phyloP scores from a whole-genome alignment of 2,888 invertebrate genomes.

The Drosophila lutescens region DNA sequence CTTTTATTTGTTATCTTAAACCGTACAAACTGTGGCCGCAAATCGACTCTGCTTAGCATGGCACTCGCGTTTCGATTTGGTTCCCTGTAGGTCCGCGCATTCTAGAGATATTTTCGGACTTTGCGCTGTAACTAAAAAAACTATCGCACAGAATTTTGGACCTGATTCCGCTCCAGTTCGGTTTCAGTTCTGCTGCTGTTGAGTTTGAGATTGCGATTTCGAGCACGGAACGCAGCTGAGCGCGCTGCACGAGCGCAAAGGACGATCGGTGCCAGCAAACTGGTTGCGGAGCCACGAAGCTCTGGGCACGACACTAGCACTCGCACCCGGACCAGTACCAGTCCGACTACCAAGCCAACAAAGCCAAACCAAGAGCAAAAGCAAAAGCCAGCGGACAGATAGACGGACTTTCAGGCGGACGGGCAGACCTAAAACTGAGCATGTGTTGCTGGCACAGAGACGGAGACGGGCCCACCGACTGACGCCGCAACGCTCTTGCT shows the following conservation, averaged over 20 bases:
- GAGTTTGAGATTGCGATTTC: constrained; percentile 16
- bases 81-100: constrained; percentile 8
- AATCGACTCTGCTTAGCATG: constrained; percentile 11
- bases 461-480: constrained; percentile 39
- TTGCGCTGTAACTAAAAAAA: constrained; percentile 10
- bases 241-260: constrained; percentile 55
- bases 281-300: constrained; percentile 57
- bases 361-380: too few species aligned
- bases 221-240: constrained; percentile 10
- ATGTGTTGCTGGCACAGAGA: constrained; percentile 59
- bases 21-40: not conserved
- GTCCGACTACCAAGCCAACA: constrained; percentile 25
- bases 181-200: constrained; percentile 6
- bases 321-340: constrained; percentile 33
- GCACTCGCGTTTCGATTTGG: not conserved
- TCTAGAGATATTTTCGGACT: constrained; percentile 25
- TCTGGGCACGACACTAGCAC: constrained; percentile 32
- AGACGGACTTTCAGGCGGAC: constrained; percentile 2
- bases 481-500: constrained; percentile 36
- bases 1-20: constrained; percentile 40
- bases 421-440: constrained; percentile 23
- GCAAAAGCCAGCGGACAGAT: constrained; percentile 6
- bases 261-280: constrained; percentile 73
- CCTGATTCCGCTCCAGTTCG: constrained; percentile 11
- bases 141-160: constrained; percentile 7